Percentiles rank a stretch among this genome's conserved stretches.
Conservation (phyloP, 2,888 invertebrate species). For the Peribatodes rhomboidaria region DNA sequence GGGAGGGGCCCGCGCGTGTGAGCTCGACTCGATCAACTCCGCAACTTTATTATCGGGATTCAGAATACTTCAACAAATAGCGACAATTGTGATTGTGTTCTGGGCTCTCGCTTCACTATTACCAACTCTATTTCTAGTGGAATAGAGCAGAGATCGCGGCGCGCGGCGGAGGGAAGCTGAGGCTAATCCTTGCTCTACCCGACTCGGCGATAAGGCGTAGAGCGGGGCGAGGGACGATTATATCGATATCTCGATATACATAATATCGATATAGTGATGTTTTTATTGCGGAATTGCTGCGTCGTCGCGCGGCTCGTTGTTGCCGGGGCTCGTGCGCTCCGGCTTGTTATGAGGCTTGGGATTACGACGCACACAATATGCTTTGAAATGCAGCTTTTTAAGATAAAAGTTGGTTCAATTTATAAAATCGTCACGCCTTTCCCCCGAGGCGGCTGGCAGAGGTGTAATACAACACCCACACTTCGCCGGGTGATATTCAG, state of each 20-base stretch:
- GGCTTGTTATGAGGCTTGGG: background rate
- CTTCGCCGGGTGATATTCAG: no score
- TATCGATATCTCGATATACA: conserved; percentile 7
- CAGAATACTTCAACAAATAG: conserved; percentile 42
- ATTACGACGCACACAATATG: no score
- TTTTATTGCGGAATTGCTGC: conserved; percentile 3
- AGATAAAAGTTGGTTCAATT: no score
- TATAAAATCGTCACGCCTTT: no score
- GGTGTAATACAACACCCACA: no score
- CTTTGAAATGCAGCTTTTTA: no score
- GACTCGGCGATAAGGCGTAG: conserved; percentile 22
- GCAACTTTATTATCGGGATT: conserved; percentile 44
- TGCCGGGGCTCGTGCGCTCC: background rate
- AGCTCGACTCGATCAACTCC: background rate
- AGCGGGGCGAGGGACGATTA: background rate
- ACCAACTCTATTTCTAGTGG: conserved; percentile 16
- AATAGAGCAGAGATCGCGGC: conserved; percentile 23
- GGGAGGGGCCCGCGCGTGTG: background rate
- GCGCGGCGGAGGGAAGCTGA: conserved; percentile 6
- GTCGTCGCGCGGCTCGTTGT: background rate
- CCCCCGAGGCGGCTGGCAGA: no score
- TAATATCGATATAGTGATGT: conserved; percentile 6
- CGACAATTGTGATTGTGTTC: conserved; percentile 37
- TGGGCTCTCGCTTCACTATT: conserved; percentile 2
- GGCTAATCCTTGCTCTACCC: conserved; percentile 49